Evolutionary conservation across 2,888 invertebrate species (phyloP), one percentile per base, ranked within the genome.

Genomic region (Pelosia muscerda): DNA sequence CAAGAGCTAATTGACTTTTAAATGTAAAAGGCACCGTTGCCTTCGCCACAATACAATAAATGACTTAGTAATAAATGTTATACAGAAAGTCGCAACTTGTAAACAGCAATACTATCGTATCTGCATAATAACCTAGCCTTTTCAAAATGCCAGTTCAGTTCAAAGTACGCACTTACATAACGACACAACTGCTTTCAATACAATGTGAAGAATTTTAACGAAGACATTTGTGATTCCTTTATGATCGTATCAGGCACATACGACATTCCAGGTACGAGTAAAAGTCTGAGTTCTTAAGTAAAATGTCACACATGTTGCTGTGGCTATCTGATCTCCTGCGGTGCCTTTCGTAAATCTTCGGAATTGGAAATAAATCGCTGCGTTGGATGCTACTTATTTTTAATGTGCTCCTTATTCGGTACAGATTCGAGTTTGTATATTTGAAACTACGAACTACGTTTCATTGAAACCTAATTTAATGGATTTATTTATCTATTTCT

Each of bases 161-260:
- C 60, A 65, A 64, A 61, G 64, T 58, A 68, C 25, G 65, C 5
- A 19, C 65, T 49, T 34, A 72, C 70, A 60, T 72, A 72, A 74
- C 74, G 75, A 71, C 74, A 68, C 72, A 60, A 69, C 66, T 34
- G 67, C 74, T 71, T 75, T 73, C 66, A 66, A 72, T 73, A 68
- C 68, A 68, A 75, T 69, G 69, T 49, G 53, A 64, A 71, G 82
- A 74, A 84, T 84, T 80, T 85, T 83, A 84, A 84, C 78, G 80
- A 84, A 85, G 80, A 83, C 81, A 76, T 84, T 73, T 68, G 5
- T 49, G 57, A 11, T 65, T 66, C 71, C 34, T 66, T 67, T 22
- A 59, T 66, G 78, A 78, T 78, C 54, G 64, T 74, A 79, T 78
- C 78, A 62, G 4, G 68, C 31, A 28, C 53, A 59, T 57, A 5